These are phyloP conservation scores for Cottus gobio DNA, from an alignment of 2,113 vertebrate species.

Conservation along the genomic window DNA sequence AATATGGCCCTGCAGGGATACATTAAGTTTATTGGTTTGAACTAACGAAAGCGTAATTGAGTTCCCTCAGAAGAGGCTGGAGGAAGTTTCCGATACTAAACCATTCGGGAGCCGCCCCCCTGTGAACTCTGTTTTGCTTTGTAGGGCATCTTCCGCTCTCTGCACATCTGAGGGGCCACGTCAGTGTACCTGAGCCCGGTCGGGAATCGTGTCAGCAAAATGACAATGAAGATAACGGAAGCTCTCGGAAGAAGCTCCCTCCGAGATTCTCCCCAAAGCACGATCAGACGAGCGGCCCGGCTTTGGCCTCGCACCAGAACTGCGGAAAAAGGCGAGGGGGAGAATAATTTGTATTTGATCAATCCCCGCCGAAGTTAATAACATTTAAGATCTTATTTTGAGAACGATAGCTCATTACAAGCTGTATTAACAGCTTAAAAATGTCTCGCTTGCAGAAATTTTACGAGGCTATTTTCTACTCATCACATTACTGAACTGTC, in stretches of 20 bases:
- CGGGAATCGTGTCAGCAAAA: constrained; percentile 73
- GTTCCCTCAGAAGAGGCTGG: constrained; percentile 24
- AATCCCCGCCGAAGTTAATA: constrained; percentile 40
- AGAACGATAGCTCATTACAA: constrained; percentile 49
- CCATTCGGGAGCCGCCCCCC: constrained; percentile 31
- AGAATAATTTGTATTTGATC: constrained; percentile 51
- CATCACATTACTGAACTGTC: constrained; percentile 53
- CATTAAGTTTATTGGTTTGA: constrained; percentile 40
- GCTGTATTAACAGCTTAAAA: constrained; percentile 46
- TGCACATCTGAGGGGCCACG: constrained; percentile 17
- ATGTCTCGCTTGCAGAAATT: constrained; percentile 42
- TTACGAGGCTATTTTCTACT: constrained; percentile 37
- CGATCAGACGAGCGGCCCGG: constrained; percentile 5
- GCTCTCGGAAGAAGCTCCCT: constrained; percentile 26
- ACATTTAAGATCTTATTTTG: constrained; percentile 54
- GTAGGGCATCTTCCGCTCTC: constrained; percentile 58
- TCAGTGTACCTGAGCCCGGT: constrained; percentile 63
- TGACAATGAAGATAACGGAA: constrained; percentile 68
- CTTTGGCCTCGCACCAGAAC: constrained; percentile 35
- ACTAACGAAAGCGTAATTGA: constrained; percentile 39
- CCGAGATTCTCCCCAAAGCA: constrained; percentile 43
- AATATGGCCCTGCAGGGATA: constrained; percentile 14
- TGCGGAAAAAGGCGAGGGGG: background rate
- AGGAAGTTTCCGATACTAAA: constrained; percentile 45
- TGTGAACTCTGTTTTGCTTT: constrained; percentile 67